These are phyloP conservation scores for Chironomus tentans DNA, from an alignment of 2,888 invertebrate genomes.

Conservation along the genomic window DNA sequence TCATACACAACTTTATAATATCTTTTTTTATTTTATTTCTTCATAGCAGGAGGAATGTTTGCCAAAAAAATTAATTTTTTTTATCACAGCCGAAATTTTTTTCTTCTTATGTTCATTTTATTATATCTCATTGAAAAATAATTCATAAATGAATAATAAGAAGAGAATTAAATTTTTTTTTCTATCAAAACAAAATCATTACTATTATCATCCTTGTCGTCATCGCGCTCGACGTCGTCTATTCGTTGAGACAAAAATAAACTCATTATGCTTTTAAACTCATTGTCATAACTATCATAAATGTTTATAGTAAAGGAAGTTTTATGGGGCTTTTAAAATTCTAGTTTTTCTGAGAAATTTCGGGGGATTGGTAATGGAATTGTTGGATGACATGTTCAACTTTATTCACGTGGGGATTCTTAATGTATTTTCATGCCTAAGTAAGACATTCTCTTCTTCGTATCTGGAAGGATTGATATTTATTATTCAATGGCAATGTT, in stretches of 20 bases:
- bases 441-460: too few relatives aligned
- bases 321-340: too few relatives aligned
- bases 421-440: too few relatives aligned
- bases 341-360: too few relatives aligned
- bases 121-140: background rate
- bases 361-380: too few relatives aligned
- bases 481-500: too few relatives aligned
- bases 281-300: background rate
- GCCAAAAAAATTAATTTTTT: constrained; percentile 14
- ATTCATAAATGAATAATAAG: background rate
- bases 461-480: too few relatives aligned
- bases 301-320: too few relatives aligned
- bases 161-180: background rate
- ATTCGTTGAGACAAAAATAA: background rate
- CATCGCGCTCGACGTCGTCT: too few relatives aligned
- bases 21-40: background rate
- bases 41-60: background rate
- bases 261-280: background rate
- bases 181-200: background rate
- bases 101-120: background rate
- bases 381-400: too few relatives aligned
- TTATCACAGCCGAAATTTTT: constrained; percentile 24
- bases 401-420: too few relatives aligned
- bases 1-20: background rate
- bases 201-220: too few relatives aligned